Evolutionary conservation across 2,113 vertebrate species (phyloP), one percentile per base, ranked within the genome.

Genomic region (Heloderma charlesbogerti): DNA sequence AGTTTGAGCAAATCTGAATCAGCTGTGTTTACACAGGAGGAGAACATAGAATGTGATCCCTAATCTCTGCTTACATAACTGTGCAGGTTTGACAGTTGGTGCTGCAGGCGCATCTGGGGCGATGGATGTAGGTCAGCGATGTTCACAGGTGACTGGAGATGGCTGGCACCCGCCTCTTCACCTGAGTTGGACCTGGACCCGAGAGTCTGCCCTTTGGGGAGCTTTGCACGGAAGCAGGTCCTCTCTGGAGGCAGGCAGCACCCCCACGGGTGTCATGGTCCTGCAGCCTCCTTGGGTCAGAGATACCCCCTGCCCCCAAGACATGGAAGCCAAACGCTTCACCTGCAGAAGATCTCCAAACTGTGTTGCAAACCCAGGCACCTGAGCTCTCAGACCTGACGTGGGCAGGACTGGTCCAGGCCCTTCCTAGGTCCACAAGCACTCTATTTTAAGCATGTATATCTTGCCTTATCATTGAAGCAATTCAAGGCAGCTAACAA

Each of bases 21-120:
- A 90, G 89, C 88, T 84, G 57, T 85, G 82, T 85, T 90, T 78
- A 67, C 89, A 78, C 71, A 67, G 79, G 16, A 67, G 75, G 75
- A 66, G 54, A 67, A 34, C 40, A 12, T 13, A 37, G 72, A 78
- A 90, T 37, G 82, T 3, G 4, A 51, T n/a, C 72, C 57, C 72
- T 84, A 51, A 78, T 77, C 43, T 67, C 57, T 18, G 89, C 71
- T 90, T 90, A 51, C 89, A 78, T 90, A 85, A 90, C 89, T 66
- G 69, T 45, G 60, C 82, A 29, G 40, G 29, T 77, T 51, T 63
- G 43, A 27, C 60, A 37, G 22, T 9, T 27, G 60, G 57, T 77
- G 20, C 31, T 27, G 48, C 12, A 63, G 81, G 51, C 18, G 16
- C 43, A 81, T n/a, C 71, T 84, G 57, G 89, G 63, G 82, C 66